These are phyloP conservation scores for Limosa lapponica DNA, from an alignment of 2,797 vertebrate species.

Conservation along the genomic window DNA sequence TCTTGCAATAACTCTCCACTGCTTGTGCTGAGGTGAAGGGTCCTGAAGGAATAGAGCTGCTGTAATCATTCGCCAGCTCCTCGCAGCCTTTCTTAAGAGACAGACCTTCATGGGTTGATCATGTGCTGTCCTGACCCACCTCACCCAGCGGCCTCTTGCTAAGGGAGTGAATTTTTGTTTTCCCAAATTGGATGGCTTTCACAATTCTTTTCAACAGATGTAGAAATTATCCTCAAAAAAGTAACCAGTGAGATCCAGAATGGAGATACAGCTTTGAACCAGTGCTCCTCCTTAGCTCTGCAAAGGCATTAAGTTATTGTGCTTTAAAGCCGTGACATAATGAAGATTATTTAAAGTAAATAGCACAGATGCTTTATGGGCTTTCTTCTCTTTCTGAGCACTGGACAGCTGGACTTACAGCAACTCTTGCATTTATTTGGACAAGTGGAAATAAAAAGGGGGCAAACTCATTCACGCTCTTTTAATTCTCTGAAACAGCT, in stretches of 20 bases:
- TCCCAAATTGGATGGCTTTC: neutral
- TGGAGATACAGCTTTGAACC: neutral
- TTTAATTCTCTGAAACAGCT: neutral
- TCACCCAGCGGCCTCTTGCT: neutral
- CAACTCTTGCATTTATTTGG: neutral
- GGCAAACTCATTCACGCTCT: neutral
- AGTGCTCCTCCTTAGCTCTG: neutral
- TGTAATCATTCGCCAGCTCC: neutral
- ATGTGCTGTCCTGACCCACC: neutral
- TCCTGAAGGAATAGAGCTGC: neutral
- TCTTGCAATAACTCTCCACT: neutral
- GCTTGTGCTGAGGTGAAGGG: neutral
- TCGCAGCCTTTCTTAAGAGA: neutral
- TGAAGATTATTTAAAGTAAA: neutral
- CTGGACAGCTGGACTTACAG: neutral
- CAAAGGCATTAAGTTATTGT: neutral
- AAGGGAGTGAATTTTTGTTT: neutral
- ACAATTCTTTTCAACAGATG: neutral
- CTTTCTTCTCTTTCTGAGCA: neutral
- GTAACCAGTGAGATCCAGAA: neutral
- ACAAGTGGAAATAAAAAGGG: neutral
- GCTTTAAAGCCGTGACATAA: neutral
- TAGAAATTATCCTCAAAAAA: neutral
- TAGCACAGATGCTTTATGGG: neutral
- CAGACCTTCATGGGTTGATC: fast-evolving